A percentile compares a stretch with the other conserved stretches of the same genome.
Conservation (phyloP, 2,888 invertebrate genomes). For the Cremastobaeus sp. region DNA sequence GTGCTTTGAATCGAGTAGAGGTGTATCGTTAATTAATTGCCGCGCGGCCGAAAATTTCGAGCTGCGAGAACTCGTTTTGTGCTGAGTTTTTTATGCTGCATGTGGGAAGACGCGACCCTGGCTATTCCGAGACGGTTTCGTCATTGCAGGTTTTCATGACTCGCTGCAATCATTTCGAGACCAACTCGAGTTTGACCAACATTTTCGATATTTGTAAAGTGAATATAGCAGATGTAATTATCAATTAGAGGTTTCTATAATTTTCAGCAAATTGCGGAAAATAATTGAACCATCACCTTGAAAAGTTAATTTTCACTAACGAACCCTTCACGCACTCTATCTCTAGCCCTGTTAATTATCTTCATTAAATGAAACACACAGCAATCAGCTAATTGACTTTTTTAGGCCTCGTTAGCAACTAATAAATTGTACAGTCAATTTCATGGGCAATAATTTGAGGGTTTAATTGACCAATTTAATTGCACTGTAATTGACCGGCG, state of each 20-base stretch:
- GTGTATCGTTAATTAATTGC: not conserved
- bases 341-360: constrained; percentile 12
- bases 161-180: constrained; percentile 3
- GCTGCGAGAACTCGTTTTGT: too few species aligned
- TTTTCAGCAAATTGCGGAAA: too few species aligned
- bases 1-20: too few species aligned
- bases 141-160: constrained; percentile 14
- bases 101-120: constrained; percentile 31
- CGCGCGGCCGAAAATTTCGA: not conserved
- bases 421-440: constrained; percentile 20
- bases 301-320: too few species aligned
- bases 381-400: constrained; percentile 21
- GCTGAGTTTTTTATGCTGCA: not conserved
- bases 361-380: constrained; percentile 1
- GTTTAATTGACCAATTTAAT: constrained; percentile 40
- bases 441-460: constrained; percentile 30
- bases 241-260: too few species aligned
- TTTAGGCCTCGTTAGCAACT: constrained; percentile 23
- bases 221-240: too few species aligned
- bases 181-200: too few species aligned
- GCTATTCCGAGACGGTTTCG: constrained; percentile 23
- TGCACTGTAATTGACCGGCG: constrained; percentile 21
- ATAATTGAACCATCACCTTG: too few species aligned
- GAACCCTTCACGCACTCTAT: too few species aligned
- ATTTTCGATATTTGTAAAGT: too few species aligned